A percentile compares a stretch with the other conserved stretches of the same genome.
Evolutionary conservation across 2,797 vertebrate species (phyloP).

Genomic region (Alca torda): DNA sequence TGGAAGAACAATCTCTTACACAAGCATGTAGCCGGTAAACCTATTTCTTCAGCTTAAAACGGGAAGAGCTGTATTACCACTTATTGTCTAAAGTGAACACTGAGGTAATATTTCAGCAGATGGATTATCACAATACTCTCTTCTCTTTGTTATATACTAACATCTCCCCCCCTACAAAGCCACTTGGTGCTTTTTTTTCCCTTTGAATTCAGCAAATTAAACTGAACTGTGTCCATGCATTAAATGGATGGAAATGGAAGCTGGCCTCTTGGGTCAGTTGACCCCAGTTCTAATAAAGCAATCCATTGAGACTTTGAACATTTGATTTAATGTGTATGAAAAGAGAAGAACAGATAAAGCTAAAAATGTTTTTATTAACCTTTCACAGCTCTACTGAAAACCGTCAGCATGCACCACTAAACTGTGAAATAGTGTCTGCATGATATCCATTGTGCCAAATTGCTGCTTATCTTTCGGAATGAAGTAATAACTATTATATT

Average conservation of each 20-base stretch:
- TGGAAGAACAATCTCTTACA: background rate
- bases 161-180: background rate
- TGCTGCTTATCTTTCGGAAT: slow-evolving; percentile 61
- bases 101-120: slow-evolving; percentile 27
- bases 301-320: slow-evolving; percentile 75
- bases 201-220: slow-evolving; percentile 76
- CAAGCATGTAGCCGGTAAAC: background rate
- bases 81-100: background rate
- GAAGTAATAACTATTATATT: slow-evolving; percentile 41
- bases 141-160: slow-evolving; percentile 42
- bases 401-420: slow-evolving; percentile 83
- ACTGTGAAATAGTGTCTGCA: slow-evolving; percentile 87
- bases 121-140: slow-evolving; percentile 5
- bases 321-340: slow-evolving; percentile 81
- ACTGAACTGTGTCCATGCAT: slow-evolving; percentile 69
- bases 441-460: slow-evolving; percentile 67
- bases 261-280: slow-evolving; percentile 72
- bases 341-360: slow-evolving; percentile 78
- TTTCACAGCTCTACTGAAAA: slow-evolving; percentile 79
- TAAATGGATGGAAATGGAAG: slow-evolving; percentile 76
- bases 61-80: background rate
- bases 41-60: background rate
- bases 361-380: slow-evolving; percentile 89
- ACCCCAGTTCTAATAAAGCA: slow-evolving; percentile 74
- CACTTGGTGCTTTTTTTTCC: slow-evolving; percentile 19